These are phyloP conservation scores for Zophobas atratus DNA, from an alignment of 1,140 invertebrate genomes.

Conservation along the genomic window DNA sequence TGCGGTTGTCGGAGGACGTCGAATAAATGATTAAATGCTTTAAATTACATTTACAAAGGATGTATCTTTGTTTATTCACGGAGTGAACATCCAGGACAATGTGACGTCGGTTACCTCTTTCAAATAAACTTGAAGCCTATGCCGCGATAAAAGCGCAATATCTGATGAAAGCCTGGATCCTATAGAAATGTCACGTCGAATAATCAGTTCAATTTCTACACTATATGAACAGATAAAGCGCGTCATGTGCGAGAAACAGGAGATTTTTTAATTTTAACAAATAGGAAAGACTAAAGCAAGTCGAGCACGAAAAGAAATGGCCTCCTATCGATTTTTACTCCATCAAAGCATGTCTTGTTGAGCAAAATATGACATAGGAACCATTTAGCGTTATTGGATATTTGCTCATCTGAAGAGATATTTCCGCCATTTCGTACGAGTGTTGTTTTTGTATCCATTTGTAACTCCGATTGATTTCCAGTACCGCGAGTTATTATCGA, in stretches of 20 bases:
- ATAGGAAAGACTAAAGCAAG: too few species aligned
- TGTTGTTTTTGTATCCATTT: constrained; percentile 33
- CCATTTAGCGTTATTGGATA: constrained; percentile 40
- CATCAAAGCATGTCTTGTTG: constrained; percentile 34
- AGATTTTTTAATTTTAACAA: too few species aligned
- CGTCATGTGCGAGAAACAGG: not conserved
- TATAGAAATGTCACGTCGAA: not conserved
- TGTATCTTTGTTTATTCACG: constrained; percentile 16
- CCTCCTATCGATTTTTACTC: constrained; percentile 27
- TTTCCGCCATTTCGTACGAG: constrained; percentile 18
- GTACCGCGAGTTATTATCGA: constrained; percentile 21
- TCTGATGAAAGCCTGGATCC: not conserved
- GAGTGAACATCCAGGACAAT: not conserved
- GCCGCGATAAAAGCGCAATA: constrained; percentile 1
- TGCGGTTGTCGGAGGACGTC: constrained; percentile 31
- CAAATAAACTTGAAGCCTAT: constrained; percentile 1
- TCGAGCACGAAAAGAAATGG: constrained; percentile 26
- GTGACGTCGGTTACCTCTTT: not conserved
- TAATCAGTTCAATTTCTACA: not conserved
- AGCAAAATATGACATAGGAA: constrained; percentile 33
- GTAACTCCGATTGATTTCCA: constrained; percentile 29
- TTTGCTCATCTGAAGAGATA: constrained; percentile 42
- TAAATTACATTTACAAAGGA: constrained; percentile 34
- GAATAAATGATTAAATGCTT: constrained; percentile 42
- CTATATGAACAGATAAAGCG: not conserved